Evolutionary conservation across 2,113 vertebrate species (phyloP), one percentile per base, ranked within the genome.

Genomic region (Callocephalon fimbriatum): DNA sequence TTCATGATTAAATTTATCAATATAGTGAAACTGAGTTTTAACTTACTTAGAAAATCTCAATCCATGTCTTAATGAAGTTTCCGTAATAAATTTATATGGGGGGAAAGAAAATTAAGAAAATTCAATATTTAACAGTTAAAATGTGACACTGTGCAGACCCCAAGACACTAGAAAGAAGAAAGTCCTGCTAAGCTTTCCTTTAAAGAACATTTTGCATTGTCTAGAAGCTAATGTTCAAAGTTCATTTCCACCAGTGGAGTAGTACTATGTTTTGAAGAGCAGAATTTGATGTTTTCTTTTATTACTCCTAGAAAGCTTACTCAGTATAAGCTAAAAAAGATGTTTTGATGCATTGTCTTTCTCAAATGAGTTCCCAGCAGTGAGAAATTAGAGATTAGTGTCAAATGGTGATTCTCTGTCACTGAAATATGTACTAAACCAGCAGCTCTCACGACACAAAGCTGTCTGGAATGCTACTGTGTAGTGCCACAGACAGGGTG

Each of bases 41-140:
- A 88, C 75, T 94, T 23, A 37, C 50, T 93, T 96, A 88, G 82
- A 88, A 94, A 90, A 79, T 81, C 88, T 88, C 86, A 75, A 40
- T 95, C 71, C 65, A 84, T 88, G 79, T 63, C 51, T 72, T 93
- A 97, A 93, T 93, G 82, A 93, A 86, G 44, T 90, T 96, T 88
- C 68, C 27, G 11, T 92, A 94, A 95, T 86, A 79, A 90, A 47
- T 12, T 96, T 88, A 54, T 12, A 27, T 54, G 44, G n/a, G 17
- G 44, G 19, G 9, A 10, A 48, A 20, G n/a, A 51, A 65, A 74
- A 86, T 87, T 40, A 67, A 50, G 67, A 72, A 86, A 96, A 95
- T 86, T 54, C 42, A 84, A 59, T 88, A 70, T 88, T 86, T 86
- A 84, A 37, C 23, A 26, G 68, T 90, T 94, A 62, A 93, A 92